Evolutionary conservation across 1,140 invertebrate species (phyloP).

Genomic region (Bactericera cockerelli): DNA sequence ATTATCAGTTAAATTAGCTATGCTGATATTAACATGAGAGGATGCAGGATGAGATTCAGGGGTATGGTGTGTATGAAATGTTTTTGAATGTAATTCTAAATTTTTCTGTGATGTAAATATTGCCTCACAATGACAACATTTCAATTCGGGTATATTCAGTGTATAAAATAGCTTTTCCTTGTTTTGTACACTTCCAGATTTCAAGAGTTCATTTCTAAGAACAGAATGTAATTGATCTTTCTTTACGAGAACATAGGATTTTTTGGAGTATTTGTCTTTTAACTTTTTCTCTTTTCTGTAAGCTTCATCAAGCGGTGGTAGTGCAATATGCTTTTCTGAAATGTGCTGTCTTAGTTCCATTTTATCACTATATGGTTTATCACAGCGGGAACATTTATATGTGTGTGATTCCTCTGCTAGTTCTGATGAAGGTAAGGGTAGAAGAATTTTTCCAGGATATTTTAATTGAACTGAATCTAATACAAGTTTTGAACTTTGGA

Average conservation of each 20-base stretch:
- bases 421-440: no score
- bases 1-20: no score
- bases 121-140: slow-evolving; percentile 2
- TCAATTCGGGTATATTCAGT: background rate
- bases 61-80: background rate
- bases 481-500: background rate
- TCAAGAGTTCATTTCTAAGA: no score
- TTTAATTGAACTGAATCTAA: no score
- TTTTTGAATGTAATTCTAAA: slow-evolving; percentile 1
- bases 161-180: background rate
- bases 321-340: slow-evolving; percentile 1
- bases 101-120: background rate
- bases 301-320: background rate
- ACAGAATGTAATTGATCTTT: background rate
- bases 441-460: no score
- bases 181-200: background rate
- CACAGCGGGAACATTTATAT: background rate
- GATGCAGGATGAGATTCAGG: no score
- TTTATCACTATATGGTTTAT: background rate
- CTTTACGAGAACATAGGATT: background rate
- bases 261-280: background rate
- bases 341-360: background rate
- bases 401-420: no score
- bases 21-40: no score
- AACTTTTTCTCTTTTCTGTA: slow-evolving; percentile 4